Conservation (phyloP, 2,113 vertebrate genomes). For the Albula glossodonta region DNA sequence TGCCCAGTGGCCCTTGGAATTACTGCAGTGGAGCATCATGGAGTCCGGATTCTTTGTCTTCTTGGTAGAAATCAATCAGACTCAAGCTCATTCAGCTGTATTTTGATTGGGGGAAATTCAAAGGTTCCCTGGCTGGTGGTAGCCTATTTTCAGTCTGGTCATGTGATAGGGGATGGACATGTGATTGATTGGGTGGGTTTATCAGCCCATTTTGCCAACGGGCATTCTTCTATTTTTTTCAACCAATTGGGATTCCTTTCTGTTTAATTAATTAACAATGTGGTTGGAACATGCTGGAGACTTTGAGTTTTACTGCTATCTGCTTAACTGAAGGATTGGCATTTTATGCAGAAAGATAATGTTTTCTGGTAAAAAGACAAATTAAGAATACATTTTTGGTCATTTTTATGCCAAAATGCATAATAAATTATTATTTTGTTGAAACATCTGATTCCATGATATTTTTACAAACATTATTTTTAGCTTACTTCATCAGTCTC, state of each 20-base stretch:
- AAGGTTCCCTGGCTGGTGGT: neutral
- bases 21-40: neutral
- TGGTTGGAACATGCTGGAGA: neutral
- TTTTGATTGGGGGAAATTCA: neutral
- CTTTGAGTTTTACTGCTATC: neutral
- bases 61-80: neutral
- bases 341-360: neutral
- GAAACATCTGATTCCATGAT: too few relatives aligned
- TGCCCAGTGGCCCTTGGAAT: neutral
- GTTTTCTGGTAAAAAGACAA: neutral
- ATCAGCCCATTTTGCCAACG: neutral
- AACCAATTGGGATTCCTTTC: neutral
- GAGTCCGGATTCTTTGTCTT: neutral
- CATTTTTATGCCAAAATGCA: neutral
- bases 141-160: constrained; percentile 1
- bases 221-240: neutral
- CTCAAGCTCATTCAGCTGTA: neutral
- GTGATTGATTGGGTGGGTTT: neutral
- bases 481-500: neutral
- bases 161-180: neutral
- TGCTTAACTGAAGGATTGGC: neutral
- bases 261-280: neutral
- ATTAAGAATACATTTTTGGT: neutral
- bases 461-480: neutral
- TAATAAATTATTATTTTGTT: neutral